Evolutionary conservation across 2,797 vertebrate species (phyloP), one percentile per base, ranked within the genome.

Genomic region (Rhynchotus rufescens): DNA sequence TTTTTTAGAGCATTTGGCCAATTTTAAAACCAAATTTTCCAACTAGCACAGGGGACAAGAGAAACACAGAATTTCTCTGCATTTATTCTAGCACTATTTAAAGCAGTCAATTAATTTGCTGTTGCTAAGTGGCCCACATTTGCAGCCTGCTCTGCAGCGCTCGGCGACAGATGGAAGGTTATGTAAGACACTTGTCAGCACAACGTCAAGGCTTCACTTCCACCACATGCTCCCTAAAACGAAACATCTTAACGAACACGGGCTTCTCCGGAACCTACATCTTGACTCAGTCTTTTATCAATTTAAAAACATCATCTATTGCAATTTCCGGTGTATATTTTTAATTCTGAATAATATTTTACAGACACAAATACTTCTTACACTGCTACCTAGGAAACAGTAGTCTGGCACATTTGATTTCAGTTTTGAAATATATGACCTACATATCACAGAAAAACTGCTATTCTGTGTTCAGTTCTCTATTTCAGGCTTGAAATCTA

Each of bases 91-190:
- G 82, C 25, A 30, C 84, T 94, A 91, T 85, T 92, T 92, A 92
- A 96, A 93, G 90, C 81, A 76, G 67, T 60, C 60, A 34, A 47
- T 12, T 64, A 79, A 88, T 90, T 77, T 80, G 78, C 67, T 93
- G 83, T 76, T 80, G 92, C 65, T 73, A 40, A 14, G 0, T 83
- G 86, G 59, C 95, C 91, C 94, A 88, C 76, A 91, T 95, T 92
- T 54, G 56, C 80, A 84, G 80, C 3, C 16, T 6, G 1, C 51
- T 88, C 71, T 84, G 36, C 85, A 42, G 34, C 22, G 72, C 83
- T 38, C 6, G 9, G 22, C 11, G 90, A 87, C 96, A 95, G 91
- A 96, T 94, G 95, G 95, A 88, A 86, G 44, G 71, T 96, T 96
- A 96, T 64, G 1, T 94, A 96, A 96, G 86, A 78, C 73, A 40